Percentiles rank a stretch among this genome's conserved stretches.
phyloP scores from a whole-genome alignment of 2,888 invertebrate genomes.

The Metellina segmentata region DNA sequence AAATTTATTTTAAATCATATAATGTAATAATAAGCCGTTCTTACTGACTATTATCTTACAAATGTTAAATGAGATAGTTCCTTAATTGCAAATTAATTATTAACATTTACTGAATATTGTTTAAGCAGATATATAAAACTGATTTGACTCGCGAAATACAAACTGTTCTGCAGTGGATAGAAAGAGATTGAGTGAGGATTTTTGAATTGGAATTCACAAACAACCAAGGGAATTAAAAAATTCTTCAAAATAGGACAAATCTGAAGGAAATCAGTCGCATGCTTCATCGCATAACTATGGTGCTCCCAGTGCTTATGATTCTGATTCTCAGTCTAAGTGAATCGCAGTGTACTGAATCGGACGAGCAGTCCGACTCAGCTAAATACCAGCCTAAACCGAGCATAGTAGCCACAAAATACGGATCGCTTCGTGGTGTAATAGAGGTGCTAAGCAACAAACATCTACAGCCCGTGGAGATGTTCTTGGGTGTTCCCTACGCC shows the following conservation, averaged over 20 bases:
- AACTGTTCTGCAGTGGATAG: too few relatives aligned
- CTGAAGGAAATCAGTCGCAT: neutral
- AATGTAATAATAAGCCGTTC: too few relatives aligned
- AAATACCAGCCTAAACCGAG: slow-evolving; percentile 77
- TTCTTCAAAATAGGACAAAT: neutral
- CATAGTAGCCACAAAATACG: slow-evolving; percentile 81
- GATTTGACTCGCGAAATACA: too few relatives aligned
- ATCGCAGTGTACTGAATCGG: neutral
- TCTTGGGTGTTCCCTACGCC: slow-evolving; percentile 95
- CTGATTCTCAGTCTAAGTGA: neutral
- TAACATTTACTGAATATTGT: too few relatives aligned
- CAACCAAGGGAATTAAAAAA: too few relatives aligned
- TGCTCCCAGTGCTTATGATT: neutral
- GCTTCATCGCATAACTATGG: neutral
- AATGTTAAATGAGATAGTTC: too few relatives aligned
- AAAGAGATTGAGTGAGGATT: too few relatives aligned
- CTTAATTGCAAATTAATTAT: too few relatives aligned
- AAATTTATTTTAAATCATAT: too few relatives aligned
- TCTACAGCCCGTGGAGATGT: slow-evolving; percentile 92
- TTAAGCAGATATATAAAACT: too few relatives aligned
- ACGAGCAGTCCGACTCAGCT: slow-evolving; percentile 29
- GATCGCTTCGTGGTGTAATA: slow-evolving; percentile 80
- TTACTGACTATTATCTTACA: too few relatives aligned
- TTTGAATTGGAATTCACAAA: too few relatives aligned
- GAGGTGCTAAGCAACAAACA: slow-evolving; percentile 77